Evolutionary conservation across 2,113 vertebrate genomes (phyloP).

Genomic region (Coptodon rendalli): DNA sequence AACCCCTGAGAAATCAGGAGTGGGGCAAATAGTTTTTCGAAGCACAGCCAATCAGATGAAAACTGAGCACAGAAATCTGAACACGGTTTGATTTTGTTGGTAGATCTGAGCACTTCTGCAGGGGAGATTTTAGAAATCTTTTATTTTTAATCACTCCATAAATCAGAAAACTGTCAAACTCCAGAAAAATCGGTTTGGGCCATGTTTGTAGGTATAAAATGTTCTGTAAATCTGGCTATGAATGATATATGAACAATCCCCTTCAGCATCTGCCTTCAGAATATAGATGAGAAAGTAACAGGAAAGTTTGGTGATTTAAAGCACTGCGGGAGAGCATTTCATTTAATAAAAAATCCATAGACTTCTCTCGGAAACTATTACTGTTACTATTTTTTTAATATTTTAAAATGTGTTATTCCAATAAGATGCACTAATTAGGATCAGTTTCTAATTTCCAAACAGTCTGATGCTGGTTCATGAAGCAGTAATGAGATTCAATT

Average conservation of each 20-base stretch:
- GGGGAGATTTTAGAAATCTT: not conserved
- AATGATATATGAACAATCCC: not conserved
- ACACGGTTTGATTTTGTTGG: not conserved
- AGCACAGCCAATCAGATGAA: not conserved
- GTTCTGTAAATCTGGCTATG: not conserved
- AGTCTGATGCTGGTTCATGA: not conserved
- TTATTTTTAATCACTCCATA: not conserved
- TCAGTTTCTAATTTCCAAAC: not conserved
- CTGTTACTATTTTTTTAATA: too few relatives aligned
- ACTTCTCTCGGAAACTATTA: not conserved
- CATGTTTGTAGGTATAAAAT: not conserved
- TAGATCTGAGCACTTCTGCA: not conserved
- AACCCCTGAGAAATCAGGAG: not conserved
- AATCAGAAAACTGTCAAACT: not conserved
- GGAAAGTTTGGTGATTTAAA: not conserved
- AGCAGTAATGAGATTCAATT: not conserved
- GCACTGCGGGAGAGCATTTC: not conserved
- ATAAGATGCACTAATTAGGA: not conserved
- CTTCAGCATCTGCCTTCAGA: not conserved
- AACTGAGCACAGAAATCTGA: not conserved
- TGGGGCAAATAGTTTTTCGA: not conserved
- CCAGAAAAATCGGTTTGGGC: rapidly evolving
- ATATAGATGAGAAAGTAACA: not conserved
- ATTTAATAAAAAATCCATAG: not conserved
- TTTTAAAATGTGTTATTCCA: not conserved